Base-by-base conservation (phyloP, 30 jellyfish, hydroid and myxozoan species). In the Hydra vulgaris region DNA sequence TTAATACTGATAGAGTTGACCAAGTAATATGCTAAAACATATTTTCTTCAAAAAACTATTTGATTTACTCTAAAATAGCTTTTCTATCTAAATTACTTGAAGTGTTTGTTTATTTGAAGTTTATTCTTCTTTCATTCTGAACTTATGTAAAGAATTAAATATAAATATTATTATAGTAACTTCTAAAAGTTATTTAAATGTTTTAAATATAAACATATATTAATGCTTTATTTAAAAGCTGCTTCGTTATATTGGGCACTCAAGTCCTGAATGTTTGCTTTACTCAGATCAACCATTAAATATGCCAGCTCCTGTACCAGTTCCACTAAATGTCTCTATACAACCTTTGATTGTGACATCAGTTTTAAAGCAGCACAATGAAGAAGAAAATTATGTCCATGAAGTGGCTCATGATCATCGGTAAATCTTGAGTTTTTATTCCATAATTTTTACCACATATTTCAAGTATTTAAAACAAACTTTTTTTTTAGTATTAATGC, bases 261-360 rank as follows among this genome's bases (percentile, higher is more conserved):
- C 99, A 27, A 87, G 96, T 74, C 99, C 99, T 15, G 99, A 94
- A 27, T 94, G 99, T 72, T 86, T 94, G 12, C 74, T 94, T 21
- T 87, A 82, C 76, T 95, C 95, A 70, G 99, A 94, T 80, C 99
- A 94, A 74, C 81, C 88, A 18, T 76, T 94, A 79, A 94, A 94
- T 81, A 71, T 85, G 26, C 96, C 99, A 4, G 96, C 99, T 1
- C 96, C 96, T 19, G 99, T 88, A 21, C 99, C 99, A 24, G 95
- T 80, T 27, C 94, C 84, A 27, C 83, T 94, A 0, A 79, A 85
- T 18, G 81, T 81, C 53, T 89, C 84, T 69, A 82, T 87, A 23
- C 99, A 94, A 79, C 85, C 96, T 22, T 75, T 90, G 0, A 95
- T 84, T 0, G 99, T 94, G 61, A 94, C 96, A 0, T 83, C 99